A percentile compares a stretch with the other conserved stretches of the same genome.
Conservation (phyloP, 1,140 invertebrate species). For the Drosophila parabipectinata region DNA sequence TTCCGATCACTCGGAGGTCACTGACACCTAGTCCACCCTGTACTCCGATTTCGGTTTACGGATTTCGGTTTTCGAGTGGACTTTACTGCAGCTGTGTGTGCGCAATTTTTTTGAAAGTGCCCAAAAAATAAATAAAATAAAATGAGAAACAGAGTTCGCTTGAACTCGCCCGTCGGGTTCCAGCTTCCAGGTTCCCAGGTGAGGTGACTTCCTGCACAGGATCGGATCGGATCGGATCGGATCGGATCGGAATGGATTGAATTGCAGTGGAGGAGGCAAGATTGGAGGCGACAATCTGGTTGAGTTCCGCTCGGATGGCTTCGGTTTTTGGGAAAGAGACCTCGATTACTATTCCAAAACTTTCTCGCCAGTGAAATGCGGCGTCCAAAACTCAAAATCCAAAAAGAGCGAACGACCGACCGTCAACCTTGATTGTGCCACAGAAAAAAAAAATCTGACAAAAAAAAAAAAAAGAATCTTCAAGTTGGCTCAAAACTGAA, state of each 20-base stretch:
- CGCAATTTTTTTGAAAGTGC: conserved; percentile 16
- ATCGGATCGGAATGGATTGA: background rate
- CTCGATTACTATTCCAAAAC: conserved; percentile 45
- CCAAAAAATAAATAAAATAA: background rate
- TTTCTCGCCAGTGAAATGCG: conserved; percentile 63
- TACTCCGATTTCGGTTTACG: conserved; percentile 1
- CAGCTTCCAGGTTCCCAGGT: background rate
- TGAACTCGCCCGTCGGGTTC: background rate
- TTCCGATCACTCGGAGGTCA: conserved; percentile 1
- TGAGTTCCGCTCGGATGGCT: conserved; percentile 14
- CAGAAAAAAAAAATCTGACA: conserved; percentile 4
- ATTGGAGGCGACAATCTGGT: conserved; percentile 5
- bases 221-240: conserved; percentile 8
- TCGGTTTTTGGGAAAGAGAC: background rate
- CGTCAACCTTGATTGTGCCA: conserved; percentile 44
- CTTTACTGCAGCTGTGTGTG: background rate
- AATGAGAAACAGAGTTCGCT: background rate
- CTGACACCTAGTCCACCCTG: conserved; percentile 15
- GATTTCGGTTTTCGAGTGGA: background rate
- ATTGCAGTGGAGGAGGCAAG: background rate
- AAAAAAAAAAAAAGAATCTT: conserved; percentile 56
- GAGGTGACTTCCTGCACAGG: conserved; percentile 39
- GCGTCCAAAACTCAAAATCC: conserved; percentile 3
- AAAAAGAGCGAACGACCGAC: conserved; percentile 2
- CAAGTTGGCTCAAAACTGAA: conserved; percentile 1